These are phyloP conservation scores for Ceratoteleas bidentatus DNA, from an alignment of 1,140 invertebrate species.

Conservation along the genomic window DNA sequence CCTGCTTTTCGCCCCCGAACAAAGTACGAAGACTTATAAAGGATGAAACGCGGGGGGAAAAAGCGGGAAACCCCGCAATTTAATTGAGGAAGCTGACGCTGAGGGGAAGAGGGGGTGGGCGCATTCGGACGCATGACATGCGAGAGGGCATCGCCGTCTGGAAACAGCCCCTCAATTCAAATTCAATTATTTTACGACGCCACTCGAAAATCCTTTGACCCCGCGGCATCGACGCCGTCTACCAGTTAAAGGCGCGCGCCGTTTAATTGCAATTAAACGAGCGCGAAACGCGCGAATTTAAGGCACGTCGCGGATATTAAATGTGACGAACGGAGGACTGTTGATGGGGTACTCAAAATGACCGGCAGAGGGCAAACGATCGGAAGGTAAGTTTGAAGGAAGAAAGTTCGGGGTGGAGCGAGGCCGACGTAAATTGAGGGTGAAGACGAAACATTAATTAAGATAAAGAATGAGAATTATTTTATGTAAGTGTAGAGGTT, in stretches of 20 bases:
- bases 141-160: conserved; percentile 56
- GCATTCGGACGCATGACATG: conserved; percentile 43
- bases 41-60: conserved; percentile 65
- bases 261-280: conserved; percentile 58
- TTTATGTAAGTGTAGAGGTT: too few relatives aligned
- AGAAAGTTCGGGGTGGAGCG: too few relatives aligned
- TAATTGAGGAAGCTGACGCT: conserved; percentile 73
- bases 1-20: conserved; percentile 41
- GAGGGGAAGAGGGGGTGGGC: conserved; percentile 26
- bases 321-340: neutral
- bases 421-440: too few relatives aligned
- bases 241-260: conserved; percentile 9
- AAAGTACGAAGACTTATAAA: conserved; percentile 75
- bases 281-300: conserved; percentile 10
- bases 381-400: too few relatives aligned
- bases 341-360: too few relatives aligned
- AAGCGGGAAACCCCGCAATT: conserved; percentile 75
- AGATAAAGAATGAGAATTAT: too few relatives aligned
- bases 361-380: too few relatives aligned
- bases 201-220: conserved; percentile 69
- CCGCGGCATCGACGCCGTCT: conserved; percentile 17
- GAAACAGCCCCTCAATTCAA: conserved; percentile 78
- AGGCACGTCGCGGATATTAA: neutral
- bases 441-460: too few relatives aligned
- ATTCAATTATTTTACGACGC: conserved; percentile 76